Percentiles rank a stretch among this genome's conserved stretches.
These are phyloP conservation scores for Rhadinocentrus ornatus DNA, from an alignment of 2,797 vertebrate genomes.

Conservation along the genomic window DNA sequence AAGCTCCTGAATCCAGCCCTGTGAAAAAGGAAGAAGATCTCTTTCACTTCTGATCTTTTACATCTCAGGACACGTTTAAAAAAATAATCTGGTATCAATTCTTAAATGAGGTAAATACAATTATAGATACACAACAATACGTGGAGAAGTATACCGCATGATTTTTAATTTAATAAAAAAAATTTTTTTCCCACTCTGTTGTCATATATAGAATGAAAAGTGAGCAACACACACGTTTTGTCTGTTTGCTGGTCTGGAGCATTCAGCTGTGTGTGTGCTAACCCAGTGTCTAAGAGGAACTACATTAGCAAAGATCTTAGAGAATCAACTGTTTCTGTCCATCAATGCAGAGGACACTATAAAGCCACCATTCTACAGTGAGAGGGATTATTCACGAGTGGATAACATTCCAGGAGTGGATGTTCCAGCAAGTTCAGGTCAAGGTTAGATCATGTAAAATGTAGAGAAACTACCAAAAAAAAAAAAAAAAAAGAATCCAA, in stretches of 20 bases:
- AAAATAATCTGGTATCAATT: background rate
- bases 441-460: background rate
- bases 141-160: background rate
- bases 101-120: background rate
- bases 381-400: background rate
- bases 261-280: no score
- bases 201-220: no score
- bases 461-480: background rate
- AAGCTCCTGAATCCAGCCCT: background rate
- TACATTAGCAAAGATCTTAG: no score
- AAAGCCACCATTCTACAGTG: background rate
- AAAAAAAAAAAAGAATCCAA: no score
- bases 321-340: background rate
- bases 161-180: background rate
- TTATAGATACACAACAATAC: background rate
- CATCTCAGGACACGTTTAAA: background rate
- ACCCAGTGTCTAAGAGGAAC: no score
- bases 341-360: background rate
- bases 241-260: background rate
- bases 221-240: background rate
- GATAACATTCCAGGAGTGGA: background rate
- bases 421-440: background rate
- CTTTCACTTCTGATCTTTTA: background rate
- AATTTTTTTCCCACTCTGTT: no score
- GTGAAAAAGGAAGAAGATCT: background rate